These are phyloP conservation scores for Psephotus haematonotus DNA, from an alignment of 2,113 vertebrate genomes.

Conservation along the genomic window DNA sequence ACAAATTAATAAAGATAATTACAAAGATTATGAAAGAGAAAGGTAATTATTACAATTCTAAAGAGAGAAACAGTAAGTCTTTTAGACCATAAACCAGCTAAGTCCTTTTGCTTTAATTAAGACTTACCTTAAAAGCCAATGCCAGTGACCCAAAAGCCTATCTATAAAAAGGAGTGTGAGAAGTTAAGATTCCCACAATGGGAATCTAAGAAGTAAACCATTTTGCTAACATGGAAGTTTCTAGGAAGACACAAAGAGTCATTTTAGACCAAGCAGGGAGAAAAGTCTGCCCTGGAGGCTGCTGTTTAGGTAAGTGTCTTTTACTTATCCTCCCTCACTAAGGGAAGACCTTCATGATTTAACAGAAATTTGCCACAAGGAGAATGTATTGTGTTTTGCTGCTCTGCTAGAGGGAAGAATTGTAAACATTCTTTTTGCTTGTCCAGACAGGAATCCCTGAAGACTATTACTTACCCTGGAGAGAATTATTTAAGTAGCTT, in stretches of 20 bases:
- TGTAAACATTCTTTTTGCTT: conserved; percentile 62
- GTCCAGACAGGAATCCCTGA: conserved; percentile 45
- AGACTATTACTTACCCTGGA: conserved; percentile 30
- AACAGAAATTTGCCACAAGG: conserved; percentile 13
- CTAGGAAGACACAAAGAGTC: background rate
- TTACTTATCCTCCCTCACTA: conserved; percentile 7
- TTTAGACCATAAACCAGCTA: background rate
- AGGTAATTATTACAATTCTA: background rate
- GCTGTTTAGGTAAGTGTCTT: conserved; percentile 25
- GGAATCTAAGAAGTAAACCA: background rate
- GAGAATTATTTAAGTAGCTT: conserved; percentile 54
- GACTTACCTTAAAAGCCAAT: background rate
- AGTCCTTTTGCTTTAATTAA: background rate
- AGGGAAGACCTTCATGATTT: background rate
- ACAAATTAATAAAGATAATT: background rate
- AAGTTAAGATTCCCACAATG: background rate
- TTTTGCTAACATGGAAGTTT: background rate
- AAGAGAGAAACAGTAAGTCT: background rate
- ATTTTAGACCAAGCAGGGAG: background rate
- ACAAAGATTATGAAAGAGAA: background rate
- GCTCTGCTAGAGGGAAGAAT: conserved; percentile 29
- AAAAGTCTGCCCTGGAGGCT: conserved; percentile 10
- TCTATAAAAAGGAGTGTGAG: background rate
- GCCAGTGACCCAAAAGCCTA: background rate
- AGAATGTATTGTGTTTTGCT: conserved; percentile 21